Base-by-base conservation (phyloP, 2,797 vertebrate genomes). In the Rhabdomys pumilio region DNA sequence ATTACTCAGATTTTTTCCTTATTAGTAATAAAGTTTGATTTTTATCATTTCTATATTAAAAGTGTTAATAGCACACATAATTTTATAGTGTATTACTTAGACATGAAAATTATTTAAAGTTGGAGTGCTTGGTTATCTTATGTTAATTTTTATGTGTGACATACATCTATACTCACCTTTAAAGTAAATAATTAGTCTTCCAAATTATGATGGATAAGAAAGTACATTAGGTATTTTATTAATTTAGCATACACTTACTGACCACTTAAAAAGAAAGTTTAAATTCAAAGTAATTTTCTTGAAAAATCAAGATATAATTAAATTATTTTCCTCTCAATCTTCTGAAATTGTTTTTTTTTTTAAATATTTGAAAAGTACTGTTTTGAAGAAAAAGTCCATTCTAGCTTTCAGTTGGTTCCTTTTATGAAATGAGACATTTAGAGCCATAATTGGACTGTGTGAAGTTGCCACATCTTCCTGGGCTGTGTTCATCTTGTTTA, bases 71-170 rank as follows among this genome's bases (percentile, higher is more conserved):
- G 34, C 29, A 65, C 47, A 81, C 0, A 6, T 50, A 59, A 31
- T 76, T 81, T 94, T 93, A 53, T 82, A 67, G 50, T 77, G 38
- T 79, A 57, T 53, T 88, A 57, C 84, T 91, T 80, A 55, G 20
- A 73, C 6, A 53, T 61, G 8, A 79, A 91, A 93, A 95, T 50
- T 53, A 95, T 61, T 89, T 91, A 44, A 91, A 73, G 47, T 91
- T 88, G 50, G 61, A 53, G 1, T 93, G 38, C 34, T 17, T 91
- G 4, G 15, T 94, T 31, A 34, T 82, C 13, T 73, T 61, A 12
- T 79, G 6, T 20, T 65, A 6, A 81, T 77, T 91, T 50, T 90
- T 86, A 12, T 82, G 9, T 87, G 5, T 29, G 19, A 50, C 75
- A 73, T 67, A 9, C 41, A 79, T 90, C 11, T 85, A 4, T 13